phyloP scores from a whole-genome alignment of 37 sponge, comb jelly and placozoan species.

The Aplysina aerophoba region DNA sequence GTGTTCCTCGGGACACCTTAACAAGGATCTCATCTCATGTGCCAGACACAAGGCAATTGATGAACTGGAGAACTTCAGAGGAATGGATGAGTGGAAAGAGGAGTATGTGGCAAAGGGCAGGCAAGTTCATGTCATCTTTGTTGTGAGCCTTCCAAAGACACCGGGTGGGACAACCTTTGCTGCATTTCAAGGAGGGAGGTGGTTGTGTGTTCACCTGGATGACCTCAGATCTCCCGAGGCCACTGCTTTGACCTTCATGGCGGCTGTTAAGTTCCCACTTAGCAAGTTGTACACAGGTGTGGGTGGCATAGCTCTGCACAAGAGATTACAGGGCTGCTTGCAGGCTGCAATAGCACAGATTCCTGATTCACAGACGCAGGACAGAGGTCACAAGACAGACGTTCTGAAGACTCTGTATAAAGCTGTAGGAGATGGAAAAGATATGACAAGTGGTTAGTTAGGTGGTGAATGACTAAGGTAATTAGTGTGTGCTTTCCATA shows the following conservation, averaged over 20 bases:
- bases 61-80: slow-evolving; percentile 26
- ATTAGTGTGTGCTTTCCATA: background rate
- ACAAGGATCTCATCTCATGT: slow-evolving; percentile 86
- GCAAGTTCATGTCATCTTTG: slow-evolving; percentile 61
- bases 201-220: slow-evolving; percentile 80
- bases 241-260: slow-evolving; percentile 27
- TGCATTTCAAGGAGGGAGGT: slow-evolving; percentile 81
- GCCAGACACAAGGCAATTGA: slow-evolving; percentile 80
- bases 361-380: background rate
- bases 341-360: background rate
- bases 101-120: background rate
- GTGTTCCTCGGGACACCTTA: slow-evolving; percentile 85
- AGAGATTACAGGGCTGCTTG: slow-evolving; percentile 6
- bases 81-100: background rate
- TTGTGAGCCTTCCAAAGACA: slow-evolving; percentile 70
- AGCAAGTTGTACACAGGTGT: slow-evolving; percentile 59
- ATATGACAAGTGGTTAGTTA: no score
- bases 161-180: slow-evolving; percentile 49
- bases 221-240: slow-evolving; percentile 58
- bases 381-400: no score
- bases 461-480: no score
- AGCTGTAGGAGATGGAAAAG: no score
- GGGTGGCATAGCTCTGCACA: background rate
- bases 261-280: slow-evolving; percentile 45
- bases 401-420: no score